Evolutionary conservation across 92 coral and sea anemone genomes (phyloP).

Genomic region (Parazoanthus darwini): DNA sequence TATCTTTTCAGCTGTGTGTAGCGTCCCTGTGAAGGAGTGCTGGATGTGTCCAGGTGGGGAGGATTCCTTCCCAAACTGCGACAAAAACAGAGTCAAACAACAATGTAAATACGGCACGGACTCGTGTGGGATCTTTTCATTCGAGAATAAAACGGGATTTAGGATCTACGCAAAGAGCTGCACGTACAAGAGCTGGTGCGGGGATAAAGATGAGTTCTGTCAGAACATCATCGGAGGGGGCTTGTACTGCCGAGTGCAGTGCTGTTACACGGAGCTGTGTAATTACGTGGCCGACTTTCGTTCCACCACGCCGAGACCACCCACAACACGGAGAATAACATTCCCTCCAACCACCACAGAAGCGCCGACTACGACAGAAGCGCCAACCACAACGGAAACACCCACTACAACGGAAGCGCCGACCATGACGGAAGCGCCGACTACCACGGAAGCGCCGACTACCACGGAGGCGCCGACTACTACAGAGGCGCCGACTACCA

Average conservation of each 20-base stretch:
- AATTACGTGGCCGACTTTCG: conserved; percentile 19
- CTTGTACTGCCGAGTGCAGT: conserved; percentile 25
- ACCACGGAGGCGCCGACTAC: conserved; percentile 26
- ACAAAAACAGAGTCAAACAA: conserved; percentile 8
- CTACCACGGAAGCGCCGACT: conserved; percentile 12
- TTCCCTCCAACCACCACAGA: conserved; percentile 25
- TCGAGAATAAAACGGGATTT: conserved; percentile 9
- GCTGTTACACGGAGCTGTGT: conserved; percentile 29
- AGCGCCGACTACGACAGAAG: conserved; percentile 24
- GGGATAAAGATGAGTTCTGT: conserved; percentile 21
- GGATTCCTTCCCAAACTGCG: conserved; percentile 15
- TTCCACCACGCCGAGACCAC: conserved; percentile 31
- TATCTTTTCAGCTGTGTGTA: not conserved
- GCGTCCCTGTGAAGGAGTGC: conserved; percentile 30
- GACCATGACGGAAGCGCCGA: conserved; percentile 9
- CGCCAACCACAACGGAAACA: not conserved
- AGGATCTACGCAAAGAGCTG: conserved; percentile 17
- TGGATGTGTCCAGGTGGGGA: conserved; percentile 40
- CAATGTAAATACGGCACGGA: conserved; percentile 9
- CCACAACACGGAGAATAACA: not conserved
- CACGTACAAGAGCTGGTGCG: conserved; percentile 22
- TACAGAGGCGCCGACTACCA: not conserved
- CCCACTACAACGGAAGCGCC: conserved; percentile 33
- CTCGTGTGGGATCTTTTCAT: conserved; percentile 26
- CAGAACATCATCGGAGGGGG: conserved; percentile 26